These are phyloP conservation scores for Volucella bombylans DNA, from an alignment of 2,888 invertebrate genomes.

Conservation along the genomic window DNA sequence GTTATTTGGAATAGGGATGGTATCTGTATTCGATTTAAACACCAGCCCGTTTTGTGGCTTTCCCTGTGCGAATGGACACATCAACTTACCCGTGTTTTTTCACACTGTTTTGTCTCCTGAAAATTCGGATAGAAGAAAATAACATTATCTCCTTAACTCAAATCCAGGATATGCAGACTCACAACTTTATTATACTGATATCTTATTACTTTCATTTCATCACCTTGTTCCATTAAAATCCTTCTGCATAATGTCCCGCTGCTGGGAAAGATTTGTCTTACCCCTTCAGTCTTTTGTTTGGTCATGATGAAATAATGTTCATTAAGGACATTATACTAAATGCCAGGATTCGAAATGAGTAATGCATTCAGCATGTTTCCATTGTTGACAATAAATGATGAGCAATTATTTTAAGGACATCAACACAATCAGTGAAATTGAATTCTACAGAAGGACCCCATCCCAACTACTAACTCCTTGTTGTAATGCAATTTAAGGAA, in stretches of 20 bases:
- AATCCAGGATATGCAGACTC: background rate
- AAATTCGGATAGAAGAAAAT: no score
- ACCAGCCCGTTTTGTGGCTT: no score
- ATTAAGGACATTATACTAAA: conserved; percentile 62
- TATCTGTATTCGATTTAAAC: no score
- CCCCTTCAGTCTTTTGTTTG: conserved; percentile 44
- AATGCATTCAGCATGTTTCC: conserved; percentile 36
- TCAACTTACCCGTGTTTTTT: no score
- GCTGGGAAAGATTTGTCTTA: conserved; percentile 40
- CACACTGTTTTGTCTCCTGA: no score
- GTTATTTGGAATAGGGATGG: no score
- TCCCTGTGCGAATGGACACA: no score
- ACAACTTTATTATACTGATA: background rate
- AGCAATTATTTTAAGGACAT: conserved; percentile 58
- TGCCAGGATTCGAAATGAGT: conserved; percentile 57
- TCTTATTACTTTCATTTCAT: conserved; percentile 3
- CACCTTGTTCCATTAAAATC: background rate
- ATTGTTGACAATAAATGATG: conserved; percentile 43
- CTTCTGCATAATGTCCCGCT: conserved; percentile 2
- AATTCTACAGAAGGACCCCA: conserved; percentile 27
- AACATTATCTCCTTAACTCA: no score
- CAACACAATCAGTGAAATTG: conserved; percentile 57
- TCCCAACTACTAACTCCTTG: background rate
- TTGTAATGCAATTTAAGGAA: background rate
- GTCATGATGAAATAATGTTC: conserved; percentile 47